phyloP scores from a whole-genome alignment of 2,797 vertebrate genomes.

The Heliangelus exortis region DNA sequence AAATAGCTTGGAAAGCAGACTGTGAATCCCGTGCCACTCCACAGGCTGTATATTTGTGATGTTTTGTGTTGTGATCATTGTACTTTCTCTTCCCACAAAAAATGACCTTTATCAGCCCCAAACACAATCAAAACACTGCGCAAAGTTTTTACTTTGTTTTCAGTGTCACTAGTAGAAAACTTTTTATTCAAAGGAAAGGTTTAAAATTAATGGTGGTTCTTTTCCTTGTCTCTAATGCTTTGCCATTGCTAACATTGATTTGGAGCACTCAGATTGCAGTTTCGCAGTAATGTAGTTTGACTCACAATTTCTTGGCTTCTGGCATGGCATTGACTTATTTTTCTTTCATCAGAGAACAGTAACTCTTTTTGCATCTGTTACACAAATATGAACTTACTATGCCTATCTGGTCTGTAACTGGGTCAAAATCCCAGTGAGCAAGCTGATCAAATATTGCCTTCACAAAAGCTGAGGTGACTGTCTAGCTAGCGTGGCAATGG shows the following conservation, averaged over 20 bases:
- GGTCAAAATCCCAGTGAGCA: background rate
- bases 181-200: background rate
- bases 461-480: background rate
- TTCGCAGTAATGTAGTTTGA: background rate
- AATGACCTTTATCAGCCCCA: background rate
- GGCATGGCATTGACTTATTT: background rate
- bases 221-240: background rate
- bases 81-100: background rate
- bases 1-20: background rate
- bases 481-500: accelerated
- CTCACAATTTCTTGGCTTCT: background rate
- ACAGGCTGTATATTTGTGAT: background rate
- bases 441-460: background rate
- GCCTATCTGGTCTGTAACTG: background rate
- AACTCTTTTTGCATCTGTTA: background rate
- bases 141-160: background rate
- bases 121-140: background rate
- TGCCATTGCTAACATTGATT: background rate
- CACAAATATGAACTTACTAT: background rate
- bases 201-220: background rate
- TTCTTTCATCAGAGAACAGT: background rate
- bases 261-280: background rate
- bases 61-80: background rate
- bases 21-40: background rate
- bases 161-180: background rate